These are phyloP conservation scores for Tauraco erythrolophus DNA, from an alignment of 2,113 vertebrate species.

Conservation along the genomic window DNA sequence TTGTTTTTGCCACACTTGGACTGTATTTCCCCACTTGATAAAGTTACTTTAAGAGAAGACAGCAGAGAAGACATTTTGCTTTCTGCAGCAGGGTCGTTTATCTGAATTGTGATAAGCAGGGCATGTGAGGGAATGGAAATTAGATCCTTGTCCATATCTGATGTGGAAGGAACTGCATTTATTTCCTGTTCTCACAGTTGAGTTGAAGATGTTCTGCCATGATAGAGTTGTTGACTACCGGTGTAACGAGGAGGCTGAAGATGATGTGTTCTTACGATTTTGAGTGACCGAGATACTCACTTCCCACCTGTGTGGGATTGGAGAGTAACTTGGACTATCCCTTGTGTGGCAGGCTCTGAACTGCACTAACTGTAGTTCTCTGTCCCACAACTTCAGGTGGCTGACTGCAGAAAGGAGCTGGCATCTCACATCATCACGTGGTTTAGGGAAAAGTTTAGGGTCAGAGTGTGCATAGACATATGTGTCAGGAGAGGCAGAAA, in stretches of 20 bases:
- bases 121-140: background rate
- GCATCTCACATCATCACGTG: background rate
- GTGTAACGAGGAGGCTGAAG: background rate
- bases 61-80: background rate
- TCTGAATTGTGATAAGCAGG: background rate
- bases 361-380: background rate
- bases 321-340: background rate
- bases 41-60: background rate
- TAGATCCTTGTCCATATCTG: constrained; percentile 20
- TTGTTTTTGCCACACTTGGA: background rate
- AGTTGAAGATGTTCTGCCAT: background rate
- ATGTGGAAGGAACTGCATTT: background rate
- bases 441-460: background rate
- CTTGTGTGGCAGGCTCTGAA: background rate
- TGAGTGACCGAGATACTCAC: background rate
- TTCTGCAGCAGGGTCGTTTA: background rate
- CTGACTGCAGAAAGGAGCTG: background rate
- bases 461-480: accelerated
- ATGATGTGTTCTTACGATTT: background rate
- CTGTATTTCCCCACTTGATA: background rate
- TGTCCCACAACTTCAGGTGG: background rate
- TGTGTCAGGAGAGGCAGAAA: background rate
- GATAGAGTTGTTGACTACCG: background rate
- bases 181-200: constrained; percentile 31
- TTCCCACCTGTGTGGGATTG: background rate